These are phyloP conservation scores for Eufriesea mexicana DNA, from an alignment of 1,140 invertebrate genomes.

Conservation along the genomic window DNA sequence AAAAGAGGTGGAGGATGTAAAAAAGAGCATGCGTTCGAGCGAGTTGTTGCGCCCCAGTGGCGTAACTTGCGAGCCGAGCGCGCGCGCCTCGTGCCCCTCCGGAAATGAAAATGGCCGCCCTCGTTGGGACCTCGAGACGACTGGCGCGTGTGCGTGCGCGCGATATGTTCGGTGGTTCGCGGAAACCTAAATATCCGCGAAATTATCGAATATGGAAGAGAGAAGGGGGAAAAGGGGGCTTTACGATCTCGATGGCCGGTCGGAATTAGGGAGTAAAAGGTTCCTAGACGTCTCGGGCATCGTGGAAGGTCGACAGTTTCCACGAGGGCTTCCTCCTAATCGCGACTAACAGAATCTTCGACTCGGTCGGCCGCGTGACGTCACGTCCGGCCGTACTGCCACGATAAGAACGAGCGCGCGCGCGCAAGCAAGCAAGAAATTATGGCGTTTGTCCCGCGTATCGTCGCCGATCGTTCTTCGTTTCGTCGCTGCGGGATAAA, in stretches of 20 bases:
- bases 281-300: slow-evolving; percentile 11
- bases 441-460: slow-evolving; percentile 59
- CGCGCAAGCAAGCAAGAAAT: slow-evolving; percentile 56
- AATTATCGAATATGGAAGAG: neutral
- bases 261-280: slow-evolving; percentile 27
- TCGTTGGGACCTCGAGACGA: too few species aligned
- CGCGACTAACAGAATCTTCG: slow-evolving; percentile 52
- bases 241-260: neutral
- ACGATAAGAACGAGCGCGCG: slow-evolving; percentile 61
- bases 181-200: neutral
- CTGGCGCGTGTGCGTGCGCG: too few species aligned
- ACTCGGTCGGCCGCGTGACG: slow-evolving; percentile 37
- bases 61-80: slow-evolving; percentile 26
- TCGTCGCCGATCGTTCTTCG: slow-evolving; percentile 38
- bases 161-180: neutral
- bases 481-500: neutral
- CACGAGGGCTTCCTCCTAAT: slow-evolving; percentile 53
- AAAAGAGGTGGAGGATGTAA: slow-evolving; percentile 48
- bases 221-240: neutral
- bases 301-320: slow-evolving; percentile 36
- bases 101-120: slow-evolving; percentile 28
- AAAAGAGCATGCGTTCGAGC: slow-evolving; percentile 19
- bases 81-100: neutral
- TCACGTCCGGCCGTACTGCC: slow-evolving; percentile 45
- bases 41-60: slow-evolving; percentile 28